Evolutionary conservation across 1,140 invertebrate species (phyloP).

Genomic region (Ericerus pela): DNA sequence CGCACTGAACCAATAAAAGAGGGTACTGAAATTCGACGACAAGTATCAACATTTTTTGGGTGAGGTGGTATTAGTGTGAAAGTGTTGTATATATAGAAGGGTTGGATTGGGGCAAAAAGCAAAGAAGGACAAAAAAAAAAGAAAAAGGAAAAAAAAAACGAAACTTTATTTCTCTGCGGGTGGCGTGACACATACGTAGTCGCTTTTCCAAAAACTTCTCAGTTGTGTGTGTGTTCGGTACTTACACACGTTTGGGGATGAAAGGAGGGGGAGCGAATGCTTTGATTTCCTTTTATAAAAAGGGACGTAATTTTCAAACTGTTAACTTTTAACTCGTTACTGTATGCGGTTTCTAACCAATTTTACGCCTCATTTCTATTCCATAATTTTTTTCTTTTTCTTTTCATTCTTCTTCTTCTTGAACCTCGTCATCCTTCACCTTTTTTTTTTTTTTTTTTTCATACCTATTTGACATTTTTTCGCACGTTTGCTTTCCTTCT

Average conservation of each 20-base stretch:
- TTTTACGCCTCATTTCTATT: slow-evolving; percentile 12
- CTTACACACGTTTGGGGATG: not conserved
- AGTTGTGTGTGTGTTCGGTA: not conserved
- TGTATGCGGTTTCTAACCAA: slow-evolving; percentile 6
- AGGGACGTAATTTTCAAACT: slow-evolving; percentile 11
- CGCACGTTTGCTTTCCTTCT: too few species aligned
- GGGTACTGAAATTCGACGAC: slow-evolving; percentile 8
- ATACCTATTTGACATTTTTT: too few species aligned
- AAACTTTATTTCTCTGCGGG: slow-evolving; percentile 7
- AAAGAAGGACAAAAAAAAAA: too few species aligned
- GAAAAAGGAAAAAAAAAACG: too few species aligned
- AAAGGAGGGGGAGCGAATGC: not conserved
- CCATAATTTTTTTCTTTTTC: slow-evolving; percentile 7
- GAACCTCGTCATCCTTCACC: too few species aligned
- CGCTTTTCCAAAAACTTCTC: not conserved
- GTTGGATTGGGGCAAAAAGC: too few species aligned
- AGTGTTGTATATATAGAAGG: not conserved
- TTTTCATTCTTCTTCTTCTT: too few species aligned
- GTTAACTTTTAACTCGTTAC: slow-evolving; percentile 6
- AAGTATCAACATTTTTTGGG: not conserved
- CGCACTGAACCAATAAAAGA: too few species aligned
- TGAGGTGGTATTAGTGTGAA: not conserved
- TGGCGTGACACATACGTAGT: slow-evolving; percentile 10
- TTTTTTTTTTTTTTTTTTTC: too few species aligned
- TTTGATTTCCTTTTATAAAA: slow-evolving; percentile 12